Evolutionary conservation across 2,888 invertebrate genomes (phyloP), one percentile per base, ranked within the genome.

Genomic region (Tachina grossa): DNA sequence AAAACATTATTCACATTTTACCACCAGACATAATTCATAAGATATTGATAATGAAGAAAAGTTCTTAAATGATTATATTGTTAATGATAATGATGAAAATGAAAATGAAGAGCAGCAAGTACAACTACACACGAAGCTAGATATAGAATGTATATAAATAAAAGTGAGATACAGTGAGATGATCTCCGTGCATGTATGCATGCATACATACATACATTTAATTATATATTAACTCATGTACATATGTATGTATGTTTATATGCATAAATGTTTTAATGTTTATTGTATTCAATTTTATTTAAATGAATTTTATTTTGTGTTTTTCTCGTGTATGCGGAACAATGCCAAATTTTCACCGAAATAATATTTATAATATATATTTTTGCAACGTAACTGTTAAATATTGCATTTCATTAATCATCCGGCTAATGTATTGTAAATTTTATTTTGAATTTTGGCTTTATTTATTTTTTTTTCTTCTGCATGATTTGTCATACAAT

Each of bases 281-380:
- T 63, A 22, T 75, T 65, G 65, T 59, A 57, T 59, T 77, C 59
- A 65, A 63, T 59, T 83, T 76, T 19, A 57, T 80, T 72, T 65
- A 47, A 65, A 45, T 79, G 43, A 61, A 63, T 53, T 77, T 63
- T 51, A 45, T 63, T 72, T 79, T 65, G 53, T 61, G 45, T 39
- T 59, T 66, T 59, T 79, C 66, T 74, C 65, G 19, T 81, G 75
- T 79, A 76, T 76, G 76, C 83, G 85, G 83, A 85, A 85, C 83
- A 85, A 85, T 80, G 85, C 83, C 85, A 85, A 85, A 72, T 79
- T 85, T 85, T 83, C 66, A 85, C 71, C 51, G 65, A 82, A 53
- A 76, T 82, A 69, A 81, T 82, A 75, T 81, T 81, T 81, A 75
- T 81, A 72, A 19, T 71, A 61, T 77, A 45, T 71, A 43, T 74